Evolutionary conservation across 2,797 vertebrate genomes (phyloP), one percentile per base, ranked within the genome.

Genomic region (Helostoma temminkii): DNA sequence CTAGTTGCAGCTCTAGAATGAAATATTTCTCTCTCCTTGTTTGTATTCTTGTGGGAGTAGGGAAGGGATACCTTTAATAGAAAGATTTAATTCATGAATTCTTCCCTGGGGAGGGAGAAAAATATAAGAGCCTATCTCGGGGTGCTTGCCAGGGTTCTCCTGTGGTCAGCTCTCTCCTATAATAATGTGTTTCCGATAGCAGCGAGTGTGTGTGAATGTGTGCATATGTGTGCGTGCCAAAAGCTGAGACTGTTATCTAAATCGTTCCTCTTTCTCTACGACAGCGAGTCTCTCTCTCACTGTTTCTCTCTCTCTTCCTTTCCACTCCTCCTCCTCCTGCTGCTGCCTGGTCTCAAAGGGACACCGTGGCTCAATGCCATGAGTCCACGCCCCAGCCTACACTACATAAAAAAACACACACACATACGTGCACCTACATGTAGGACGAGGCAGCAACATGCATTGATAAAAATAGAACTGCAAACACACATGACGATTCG

Each of bases 221-320:
- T 42, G 74, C 70, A 61, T 55, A 28, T 58, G 53, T 9, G 63
- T 46, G 80, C 15, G 30, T 83, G 81, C 91, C 90, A 87, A 87
- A 82, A 87, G 78, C 81, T 76, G 79, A 86, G 89, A 87, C 69
- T 71, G 82, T 94, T 94, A 94, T 93, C 93, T 91, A 88, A 83
- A 91, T 86, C 78, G 83, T 76, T 84, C 48, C 52, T 88, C 85
- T 83, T 83, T 89, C 85, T 91, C 80, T 80, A 57, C 74, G 77
- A 70, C 66, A 66, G 62, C 65, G 56, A 53, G 78, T 88, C 53
- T 73, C 65, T 49, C 81, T 41, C 58, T 61, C 49, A 53, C 58
- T 55, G n/a, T 82, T 53, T 62, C 62, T 71, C 63, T 74, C 72
- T 74, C 63, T 74, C 69, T 76, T n/a, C 56, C 9, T 70, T 76